Percentiles rank a stretch among this genome's conserved stretches.
Conservation (phyloP, 1,140 invertebrate genomes). For the Brachionus manjavacas region DNA sequence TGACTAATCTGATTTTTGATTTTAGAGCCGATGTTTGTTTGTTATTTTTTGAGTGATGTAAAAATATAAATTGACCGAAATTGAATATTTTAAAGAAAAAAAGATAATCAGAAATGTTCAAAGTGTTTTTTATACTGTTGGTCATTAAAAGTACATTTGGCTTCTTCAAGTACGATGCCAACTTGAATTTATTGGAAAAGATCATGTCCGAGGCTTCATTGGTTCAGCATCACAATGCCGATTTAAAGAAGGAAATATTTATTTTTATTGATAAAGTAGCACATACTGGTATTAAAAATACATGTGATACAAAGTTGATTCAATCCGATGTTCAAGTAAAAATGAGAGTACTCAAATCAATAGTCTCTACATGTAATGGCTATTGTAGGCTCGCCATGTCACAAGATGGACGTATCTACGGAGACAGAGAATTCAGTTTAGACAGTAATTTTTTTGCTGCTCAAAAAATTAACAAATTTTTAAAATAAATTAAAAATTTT, state of each 20-base stretch:
- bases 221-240: background rate
- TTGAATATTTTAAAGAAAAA: background rate
- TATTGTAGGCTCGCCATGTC: slow-evolving; percentile 23
- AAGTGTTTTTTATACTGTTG: background rate
- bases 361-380: background rate
- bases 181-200: background rate
- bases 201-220: background rate
- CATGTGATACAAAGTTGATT: slow-evolving; percentile 21
- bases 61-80: background rate
- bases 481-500: background rate
- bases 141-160: background rate
- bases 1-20: background rate
- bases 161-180: background rate
- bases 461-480: background rate
- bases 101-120: background rate
- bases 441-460: background rate
- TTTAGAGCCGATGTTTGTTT: background rate
- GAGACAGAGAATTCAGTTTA: slow-evolving; percentile 22
- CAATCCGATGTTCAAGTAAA: slow-evolving; percentile 37
- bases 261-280: slow-evolving; percentile 28
- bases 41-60: background rate
- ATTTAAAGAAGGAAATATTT: background rate
- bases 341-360: slow-evolving; percentile 33
- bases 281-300: slow-evolving; percentile 27
- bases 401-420: background rate